phyloP scores from a whole-genome alignment of 2,797 vertebrate genomes.

The Falco berigora region DNA sequence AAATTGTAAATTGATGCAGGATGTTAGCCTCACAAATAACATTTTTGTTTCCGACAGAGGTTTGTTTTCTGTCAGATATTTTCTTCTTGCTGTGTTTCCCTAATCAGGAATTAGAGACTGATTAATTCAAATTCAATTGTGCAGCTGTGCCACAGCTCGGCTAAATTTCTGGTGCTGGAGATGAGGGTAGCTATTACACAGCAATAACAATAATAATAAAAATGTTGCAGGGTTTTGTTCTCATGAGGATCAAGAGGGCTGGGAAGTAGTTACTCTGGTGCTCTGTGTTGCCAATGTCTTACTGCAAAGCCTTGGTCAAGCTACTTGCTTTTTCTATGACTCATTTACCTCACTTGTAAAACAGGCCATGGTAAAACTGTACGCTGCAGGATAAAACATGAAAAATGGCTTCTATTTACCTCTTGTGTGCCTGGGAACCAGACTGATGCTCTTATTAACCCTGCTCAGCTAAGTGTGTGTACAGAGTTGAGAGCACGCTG shows the following conservation, averaged over 20 bases:
- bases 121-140: not conserved
- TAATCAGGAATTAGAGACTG: not conserved
- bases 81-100: not conserved
- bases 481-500: not conserved
- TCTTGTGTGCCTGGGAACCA: not conserved
- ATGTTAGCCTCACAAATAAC: slow-evolving; percentile 24
- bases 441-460: slow-evolving; percentile 53
- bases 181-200: not conserved
- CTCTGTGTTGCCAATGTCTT: slow-evolving; percentile 1
- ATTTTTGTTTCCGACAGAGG: slow-evolving; percentile 8
- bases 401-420: slow-evolving; percentile 61
- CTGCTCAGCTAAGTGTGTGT: slow-evolving; percentile 39
- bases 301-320: slow-evolving; percentile 33
- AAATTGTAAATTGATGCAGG: slow-evolving; percentile 32
- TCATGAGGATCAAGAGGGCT: not conserved
- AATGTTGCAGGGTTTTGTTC: not conserved
- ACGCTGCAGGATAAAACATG: slow-evolving; percentile 38
- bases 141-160: not conserved
- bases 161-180: not conserved
- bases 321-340: slow-evolving; percentile 49
- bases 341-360: slow-evolving; percentile 55
- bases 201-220: not conserved
- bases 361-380: not conserved
- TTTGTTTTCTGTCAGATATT: slow-evolving; percentile 1
- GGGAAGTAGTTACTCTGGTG: not conserved